A percentile compares a stretch with the other conserved stretches of the same genome.
These are phyloP conservation scores for Phengaris arion DNA, from an alignment of 2,888 invertebrate species.

Conservation along the genomic window DNA sequence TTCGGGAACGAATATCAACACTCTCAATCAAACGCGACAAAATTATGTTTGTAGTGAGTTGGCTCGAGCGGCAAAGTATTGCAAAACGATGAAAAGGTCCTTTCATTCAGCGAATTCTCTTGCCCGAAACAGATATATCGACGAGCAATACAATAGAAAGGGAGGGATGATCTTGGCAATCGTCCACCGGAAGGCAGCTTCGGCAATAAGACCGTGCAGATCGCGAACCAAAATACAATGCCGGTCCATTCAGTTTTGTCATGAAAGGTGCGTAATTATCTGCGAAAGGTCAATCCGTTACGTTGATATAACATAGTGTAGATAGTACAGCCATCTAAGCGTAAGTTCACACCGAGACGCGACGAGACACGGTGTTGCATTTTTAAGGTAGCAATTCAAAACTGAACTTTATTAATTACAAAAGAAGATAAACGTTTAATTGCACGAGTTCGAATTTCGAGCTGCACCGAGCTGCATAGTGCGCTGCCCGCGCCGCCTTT, in stretches of 20 bases:
- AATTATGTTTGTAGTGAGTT: slow-evolving; percentile 70
- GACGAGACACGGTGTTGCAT: too few relatives aligned
- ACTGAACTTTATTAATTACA: too few relatives aligned
- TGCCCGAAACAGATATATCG: slow-evolving; percentile 52
- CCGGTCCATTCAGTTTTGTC: slow-evolving; percentile 62
- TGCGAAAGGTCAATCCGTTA: slow-evolving; percentile 53
- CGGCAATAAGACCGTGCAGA: slow-evolving; percentile 66
- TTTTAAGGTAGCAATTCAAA: too few relatives aligned
- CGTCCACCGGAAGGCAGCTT: slow-evolving; percentile 74
- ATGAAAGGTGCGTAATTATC: slow-evolving; percentile 59
- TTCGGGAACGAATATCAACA: slow-evolving; percentile 22
- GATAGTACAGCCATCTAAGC: neutral
- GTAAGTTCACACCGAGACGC: too few relatives aligned
- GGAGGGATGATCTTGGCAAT: slow-evolving; percentile 67
- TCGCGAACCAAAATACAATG: slow-evolving; percentile 71
- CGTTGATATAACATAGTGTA: slow-evolving; percentile 24
- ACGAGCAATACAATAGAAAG: slow-evolving; percentile 41
- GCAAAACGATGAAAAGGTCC: slow-evolving; percentile 68
- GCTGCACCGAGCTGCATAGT: too few relatives aligned
- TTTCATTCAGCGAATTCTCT: slow-evolving; percentile 75
- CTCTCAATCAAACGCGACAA: slow-evolving; percentile 46
- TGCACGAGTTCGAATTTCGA: too few relatives aligned
- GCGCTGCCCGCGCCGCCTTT: too few relatives aligned
- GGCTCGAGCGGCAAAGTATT: slow-evolving; percentile 63
- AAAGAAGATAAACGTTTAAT: too few relatives aligned